Evolutionary conservation across 64 coral and sea anemone species (phyloP), one percentile per base, ranked within the genome.

Genomic region (Astreopora myriophthalma): DNA sequence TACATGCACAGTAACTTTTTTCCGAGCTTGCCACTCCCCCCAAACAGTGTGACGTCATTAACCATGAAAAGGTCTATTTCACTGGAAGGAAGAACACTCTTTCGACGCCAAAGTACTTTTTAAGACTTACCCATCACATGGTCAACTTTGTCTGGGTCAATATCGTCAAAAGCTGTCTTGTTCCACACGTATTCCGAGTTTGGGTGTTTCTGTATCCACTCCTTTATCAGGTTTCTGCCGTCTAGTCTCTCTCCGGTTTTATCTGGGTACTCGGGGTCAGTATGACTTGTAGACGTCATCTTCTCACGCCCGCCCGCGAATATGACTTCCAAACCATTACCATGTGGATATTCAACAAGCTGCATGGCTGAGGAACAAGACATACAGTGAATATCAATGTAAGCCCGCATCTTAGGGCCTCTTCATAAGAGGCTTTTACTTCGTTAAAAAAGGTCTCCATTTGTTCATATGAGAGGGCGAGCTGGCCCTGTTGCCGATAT

Each of bases 131-230:
- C 94, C 22, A 96, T 71, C 12, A 96, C 31, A 16, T 88, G 89
- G 13, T 92, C 58, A 10, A 63, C 37, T 20, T 89, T 93, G 2
- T 79, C 36, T 13, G 34, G 69, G 75, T 96, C 94, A 67, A 93
- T 33, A 17, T 51, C 19, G 0, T 95, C 75, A 27, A 96, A 63
- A 20, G 74, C 55, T 5, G 67, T 86, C 48, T 88, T 92, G 78
- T 96, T 89, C 90, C 90, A 93, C 8, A 96, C 86, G 24, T 85
- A 96, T 14, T 75, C 36, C 1, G 94, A 92, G n/a, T 93, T 73
- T 5, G 86, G 76, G 19, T 39, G 51, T 22, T 92, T 96, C 0
- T 84, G 37, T 1, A 88, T 35, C 89, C 89, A 96, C 52, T 88
- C 94, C 6, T 88, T 72, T 20, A 92, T 89, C 22, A 96, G 85